These are phyloP conservation scores for Trichopoda pennipes DNA, from an alignment of 2,888 invertebrate species.

Conservation along the genomic window DNA sequence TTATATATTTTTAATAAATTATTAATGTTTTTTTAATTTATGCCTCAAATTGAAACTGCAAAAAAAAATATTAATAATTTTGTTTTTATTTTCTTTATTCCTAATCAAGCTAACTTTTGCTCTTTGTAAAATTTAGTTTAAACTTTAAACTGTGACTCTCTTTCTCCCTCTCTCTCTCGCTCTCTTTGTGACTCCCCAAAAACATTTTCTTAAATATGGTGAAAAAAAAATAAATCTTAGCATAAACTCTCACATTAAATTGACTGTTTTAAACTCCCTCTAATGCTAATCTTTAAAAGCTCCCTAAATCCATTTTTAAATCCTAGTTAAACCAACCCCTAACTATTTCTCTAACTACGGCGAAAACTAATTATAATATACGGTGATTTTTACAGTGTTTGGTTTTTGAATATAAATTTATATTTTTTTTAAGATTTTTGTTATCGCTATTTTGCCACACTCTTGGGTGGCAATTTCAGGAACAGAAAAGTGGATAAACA, in stretches of 20 bases:
- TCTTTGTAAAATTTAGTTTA: conserved; percentile 7
- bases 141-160: neutral
- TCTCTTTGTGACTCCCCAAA: too few species aligned
- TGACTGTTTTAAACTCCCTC: conserved; percentile 31
- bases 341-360: neutral
- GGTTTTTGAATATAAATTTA: neutral
- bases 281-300: neutral
- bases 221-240: neutral
- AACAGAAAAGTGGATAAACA: too few species aligned
- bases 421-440: too few species aligned
- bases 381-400: conserved; percentile 4
- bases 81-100: neutral
- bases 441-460: too few species aligned
- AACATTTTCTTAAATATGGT: neutral
- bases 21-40: conserved; percentile 45
- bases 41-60: neutral
- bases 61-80: neutral
- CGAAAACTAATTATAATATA: neutral
- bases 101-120: conserved; percentile 3
- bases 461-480: too few species aligned
- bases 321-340: too few species aligned
- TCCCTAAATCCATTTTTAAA: neutral
- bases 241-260: neutral
- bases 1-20: conserved; percentile 32
- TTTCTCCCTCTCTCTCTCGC: neutral